A percentile compares a stretch with the other conserved stretches of the same genome.
Evolutionary conservation across 2,888 invertebrate species (phyloP).

Genomic region (Andrena camellia): DNA sequence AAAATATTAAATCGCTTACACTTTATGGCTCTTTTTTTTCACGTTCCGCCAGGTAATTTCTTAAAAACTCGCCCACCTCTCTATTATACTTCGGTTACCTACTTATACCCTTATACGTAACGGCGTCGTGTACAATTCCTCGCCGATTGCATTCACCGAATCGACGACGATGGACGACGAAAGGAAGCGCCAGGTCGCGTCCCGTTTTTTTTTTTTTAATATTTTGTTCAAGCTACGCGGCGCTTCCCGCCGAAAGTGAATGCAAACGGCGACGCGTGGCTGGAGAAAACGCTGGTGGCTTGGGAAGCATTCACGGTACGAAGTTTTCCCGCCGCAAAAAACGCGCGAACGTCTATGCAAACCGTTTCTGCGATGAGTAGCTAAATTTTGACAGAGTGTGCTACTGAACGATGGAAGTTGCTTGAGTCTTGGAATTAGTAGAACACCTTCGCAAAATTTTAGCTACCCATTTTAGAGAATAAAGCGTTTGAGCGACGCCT

Average conservation of each 20-base stretch:
- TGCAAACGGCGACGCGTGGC: conserved; percentile 56
- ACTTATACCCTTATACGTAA: conserved; percentile 53
- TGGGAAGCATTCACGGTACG: conserved; percentile 51
- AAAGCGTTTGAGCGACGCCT: conserved; percentile 39
- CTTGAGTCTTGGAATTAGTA: not conserved
- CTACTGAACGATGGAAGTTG: not conserved
- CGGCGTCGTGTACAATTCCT: conserved; percentile 45
- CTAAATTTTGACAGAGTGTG: not conserved
- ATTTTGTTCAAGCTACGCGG: not conserved
- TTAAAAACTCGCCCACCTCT: conserved; percentile 19
- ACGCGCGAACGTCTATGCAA: conserved; percentile 22
- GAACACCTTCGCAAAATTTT: not conserved
- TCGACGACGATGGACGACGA: not conserved
- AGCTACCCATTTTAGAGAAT: conserved; percentile 20
- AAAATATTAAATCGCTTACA: conserved; percentile 74
- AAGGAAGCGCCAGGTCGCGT: not conserved
- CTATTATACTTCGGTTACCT: conserved; percentile 31
- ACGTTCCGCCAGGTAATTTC: conserved; percentile 45
- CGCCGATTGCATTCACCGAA: conserved; percentile 61
- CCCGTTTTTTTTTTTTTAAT: too few relatives aligned
- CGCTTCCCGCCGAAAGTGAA: conserved; percentile 30
- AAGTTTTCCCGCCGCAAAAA: conserved; percentile 44
- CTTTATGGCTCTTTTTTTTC: conserved; percentile 55
- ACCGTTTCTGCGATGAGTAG: not conserved
- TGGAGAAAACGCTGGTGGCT: conserved; percentile 35